These are phyloP conservation scores for Bombus turneri DNA, from an alignment of 1,140 invertebrate genomes.

Conservation along the genomic window DNA sequence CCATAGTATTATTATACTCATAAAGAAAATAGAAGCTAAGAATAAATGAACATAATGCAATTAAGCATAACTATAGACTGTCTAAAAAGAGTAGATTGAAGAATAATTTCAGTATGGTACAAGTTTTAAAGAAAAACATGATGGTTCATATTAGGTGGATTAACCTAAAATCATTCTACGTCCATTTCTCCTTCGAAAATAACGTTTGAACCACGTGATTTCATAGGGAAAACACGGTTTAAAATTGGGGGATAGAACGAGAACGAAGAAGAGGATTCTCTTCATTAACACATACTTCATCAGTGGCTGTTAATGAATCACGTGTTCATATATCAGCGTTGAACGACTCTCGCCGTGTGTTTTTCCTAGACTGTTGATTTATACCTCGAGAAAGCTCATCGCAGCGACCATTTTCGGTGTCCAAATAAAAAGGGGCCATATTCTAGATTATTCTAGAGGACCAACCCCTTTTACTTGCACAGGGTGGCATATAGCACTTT, in stretches of 20 bases:
- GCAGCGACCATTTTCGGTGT: conserved; percentile 53
- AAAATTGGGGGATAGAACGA: neutral
- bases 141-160: neutral
- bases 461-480: conserved; percentile 32
- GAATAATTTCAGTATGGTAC: neutral
- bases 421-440: conserved; percentile 47
- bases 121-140: neutral
- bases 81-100: neutral
- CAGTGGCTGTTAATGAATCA: conserved; percentile 61
- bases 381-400: conserved; percentile 45
- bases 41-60: no score
- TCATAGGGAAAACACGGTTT: neutral
- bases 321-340: conserved; percentile 61
- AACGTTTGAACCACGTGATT: conserved; percentile 34
- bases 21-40: no score
- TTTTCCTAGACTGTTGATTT: conserved; percentile 61
- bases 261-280: conserved; percentile 24
- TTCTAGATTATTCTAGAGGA: conserved; percentile 3
- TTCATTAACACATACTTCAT: conserved; percentile 69
- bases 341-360: conserved; percentile 47
- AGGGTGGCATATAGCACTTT: neutral
- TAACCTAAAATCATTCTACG: neutral
- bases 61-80: no score
- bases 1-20: no score
- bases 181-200: conserved; percentile 21